Conservation (phyloP, 2,888 invertebrate species). For the Sceliomorpha sp. region DNA sequence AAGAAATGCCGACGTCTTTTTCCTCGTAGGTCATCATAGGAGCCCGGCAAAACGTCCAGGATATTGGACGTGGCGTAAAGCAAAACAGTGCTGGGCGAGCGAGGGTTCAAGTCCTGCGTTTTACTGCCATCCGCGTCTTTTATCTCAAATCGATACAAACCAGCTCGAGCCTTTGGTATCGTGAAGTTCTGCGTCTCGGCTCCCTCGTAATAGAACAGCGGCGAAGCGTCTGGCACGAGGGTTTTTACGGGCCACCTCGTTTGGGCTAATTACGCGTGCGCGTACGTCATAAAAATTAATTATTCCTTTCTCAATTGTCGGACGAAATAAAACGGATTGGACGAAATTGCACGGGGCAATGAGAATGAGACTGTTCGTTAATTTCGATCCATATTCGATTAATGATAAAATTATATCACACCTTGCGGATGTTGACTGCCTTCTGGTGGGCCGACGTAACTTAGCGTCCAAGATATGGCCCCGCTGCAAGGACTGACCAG, state of each 20-base stretch:
- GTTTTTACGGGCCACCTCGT: conserved; percentile 75
- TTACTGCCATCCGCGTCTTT: conserved; percentile 63
- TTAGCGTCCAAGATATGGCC: conserved; percentile 77
- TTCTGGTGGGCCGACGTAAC: conserved; percentile 76
- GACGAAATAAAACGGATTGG: too few relatives aligned
- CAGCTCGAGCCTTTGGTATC: conserved; percentile 72
- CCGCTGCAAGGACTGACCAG: conserved; percentile 78
- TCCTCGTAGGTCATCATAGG: conserved; percentile 60
- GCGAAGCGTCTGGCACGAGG: conserved; percentile 72
- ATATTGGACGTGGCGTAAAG: conserved; percentile 75
- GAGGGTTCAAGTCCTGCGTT: conserved; percentile 51
- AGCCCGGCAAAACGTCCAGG: conserved; percentile 67
- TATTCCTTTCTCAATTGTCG: too few relatives aligned
- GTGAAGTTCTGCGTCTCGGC: conserved; percentile 76
- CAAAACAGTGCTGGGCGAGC: conserved; percentile 72
- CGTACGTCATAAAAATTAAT: too few relatives aligned
- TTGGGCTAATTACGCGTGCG: conserved; percentile 56
- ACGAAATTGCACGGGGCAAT: too few relatives aligned
- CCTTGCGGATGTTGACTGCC: conserved; percentile 72
- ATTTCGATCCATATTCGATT: too few relatives aligned
- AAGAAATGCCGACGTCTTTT: conserved; percentile 69
- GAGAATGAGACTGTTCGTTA: too few relatives aligned
- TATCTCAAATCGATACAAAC: conserved; percentile 78
- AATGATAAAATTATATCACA: conserved; percentile 12
- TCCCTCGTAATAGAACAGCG: conserved; percentile 75